Evolutionary conservation across 2,113 vertebrate genomes (phyloP).

Genomic region (Melanocharis versteri): DNA sequence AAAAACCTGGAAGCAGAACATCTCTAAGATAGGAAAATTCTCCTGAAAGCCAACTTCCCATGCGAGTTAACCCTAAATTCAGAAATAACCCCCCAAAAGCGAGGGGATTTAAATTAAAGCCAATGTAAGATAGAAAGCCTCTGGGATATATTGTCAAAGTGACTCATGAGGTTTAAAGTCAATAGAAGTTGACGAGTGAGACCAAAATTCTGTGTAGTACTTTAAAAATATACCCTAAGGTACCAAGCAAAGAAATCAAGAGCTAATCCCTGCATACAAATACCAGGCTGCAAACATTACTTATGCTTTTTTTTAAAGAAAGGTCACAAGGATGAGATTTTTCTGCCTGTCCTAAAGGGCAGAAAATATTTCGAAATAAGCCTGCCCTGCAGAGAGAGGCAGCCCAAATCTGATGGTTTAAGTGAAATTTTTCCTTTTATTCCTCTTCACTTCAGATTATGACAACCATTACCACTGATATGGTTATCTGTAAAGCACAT

Average conservation of each 20-base stretch:
- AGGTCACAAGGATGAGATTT: slow-evolving; percentile 12
- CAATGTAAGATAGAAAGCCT: neutral
- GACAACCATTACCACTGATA: neutral
- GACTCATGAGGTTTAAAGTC: slow-evolving; percentile 64
- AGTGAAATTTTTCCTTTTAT: neutral
- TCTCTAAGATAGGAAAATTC: neutral
- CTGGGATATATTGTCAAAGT: slow-evolving; percentile 51
- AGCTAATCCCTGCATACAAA: slow-evolving; percentile 52
- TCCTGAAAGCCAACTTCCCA: neutral
- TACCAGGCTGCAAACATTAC: slow-evolving; percentile 28
- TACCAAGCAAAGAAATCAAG: slow-evolving; percentile 29
- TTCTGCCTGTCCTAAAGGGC: neutral
- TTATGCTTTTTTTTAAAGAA: neutral
- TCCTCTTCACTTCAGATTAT: neutral
- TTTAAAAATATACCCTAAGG: slow-evolving; percentile 53
- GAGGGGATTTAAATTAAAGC: slow-evolving; percentile 19
- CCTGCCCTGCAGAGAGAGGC: neutral
- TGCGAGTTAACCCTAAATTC: neutral
- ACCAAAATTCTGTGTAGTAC: neutral
- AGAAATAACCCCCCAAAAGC: neutral
- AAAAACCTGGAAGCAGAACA: neutral
- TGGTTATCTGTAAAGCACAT: neutral
- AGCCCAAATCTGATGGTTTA: neutral
- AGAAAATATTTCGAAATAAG: slow-evolving; percentile 14
- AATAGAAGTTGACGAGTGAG: slow-evolving; percentile 51